These are phyloP conservation scores for Australoheros scitulus DNA, from an alignment of 2,113 vertebrate genomes.

Conservation along the genomic window DNA sequence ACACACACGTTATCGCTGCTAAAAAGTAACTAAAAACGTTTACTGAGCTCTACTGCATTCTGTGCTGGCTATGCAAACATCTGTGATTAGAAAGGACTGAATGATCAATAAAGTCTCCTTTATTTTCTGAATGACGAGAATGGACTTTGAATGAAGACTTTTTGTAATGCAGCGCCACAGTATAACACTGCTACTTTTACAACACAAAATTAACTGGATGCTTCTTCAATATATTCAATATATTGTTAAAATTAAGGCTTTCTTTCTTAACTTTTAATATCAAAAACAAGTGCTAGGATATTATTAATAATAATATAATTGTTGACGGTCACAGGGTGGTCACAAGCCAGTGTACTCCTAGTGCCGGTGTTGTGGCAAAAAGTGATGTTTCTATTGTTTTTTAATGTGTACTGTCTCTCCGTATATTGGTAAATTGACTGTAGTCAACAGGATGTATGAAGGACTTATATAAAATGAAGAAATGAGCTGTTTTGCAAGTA, in stretches of 20 bases:
- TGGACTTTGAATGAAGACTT: background rate
- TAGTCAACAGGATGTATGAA: too few species aligned
- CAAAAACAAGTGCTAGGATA: background rate
- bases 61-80: background rate
- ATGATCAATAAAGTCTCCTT: background rate
- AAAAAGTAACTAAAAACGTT: background rate
- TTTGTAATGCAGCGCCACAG: background rate
- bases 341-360: too few species aligned
- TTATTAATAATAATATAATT: background rate
- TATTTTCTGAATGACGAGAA: background rate
- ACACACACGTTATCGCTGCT: background rate
- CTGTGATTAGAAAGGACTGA: background rate
- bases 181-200: background rate
- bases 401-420: too few species aligned
- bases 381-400: too few species aligned
- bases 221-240: background rate
- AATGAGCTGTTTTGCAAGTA: too few species aligned
- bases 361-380: too few species aligned
- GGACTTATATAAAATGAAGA: too few species aligned
- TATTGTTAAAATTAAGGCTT: background rate
- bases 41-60: background rate
- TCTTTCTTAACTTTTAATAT: background rate
- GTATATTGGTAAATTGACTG: too few species aligned
- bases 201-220: background rate
- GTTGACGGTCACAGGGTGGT: too few species aligned